Percentiles rank a stretch among this genome's conserved stretches.
Conservation (phyloP, 1,140 invertebrate species). For the Nasonia vitripennis region DNA sequence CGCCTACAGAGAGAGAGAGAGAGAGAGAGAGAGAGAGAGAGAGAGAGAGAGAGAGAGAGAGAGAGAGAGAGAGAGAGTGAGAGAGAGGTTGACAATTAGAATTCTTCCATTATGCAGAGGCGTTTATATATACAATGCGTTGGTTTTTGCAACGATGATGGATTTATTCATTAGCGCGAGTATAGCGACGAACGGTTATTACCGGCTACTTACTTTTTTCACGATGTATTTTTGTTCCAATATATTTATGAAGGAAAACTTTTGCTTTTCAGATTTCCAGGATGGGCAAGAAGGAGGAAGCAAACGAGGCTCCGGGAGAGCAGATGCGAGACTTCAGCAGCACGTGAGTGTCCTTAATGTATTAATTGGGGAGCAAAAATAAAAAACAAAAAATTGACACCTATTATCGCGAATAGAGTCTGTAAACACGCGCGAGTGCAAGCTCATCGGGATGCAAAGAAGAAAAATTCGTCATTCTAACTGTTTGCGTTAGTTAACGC, state of each 20-base stretch:
- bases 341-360: constrained; percentile 59
- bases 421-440: no score
- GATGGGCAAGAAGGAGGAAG: constrained; percentile 62
- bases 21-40: no score
- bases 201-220: neutral
- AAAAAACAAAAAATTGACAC: neutral
- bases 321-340: constrained; percentile 68
- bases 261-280: constrained; percentile 49
- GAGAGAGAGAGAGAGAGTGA: no score
- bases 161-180: neutral
- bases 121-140: neutral
- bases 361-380: neutral
- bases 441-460: no score
- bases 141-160: neutral
- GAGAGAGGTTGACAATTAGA: neutral
- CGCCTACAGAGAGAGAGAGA: no score
- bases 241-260: neutral
- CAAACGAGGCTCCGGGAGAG: constrained; percentile 52
- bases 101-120: neutral
- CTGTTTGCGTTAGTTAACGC: no score
- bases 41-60: no score
- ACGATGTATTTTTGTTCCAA: no score
- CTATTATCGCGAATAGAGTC: no score
- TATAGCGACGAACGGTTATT: no score
- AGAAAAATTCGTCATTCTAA: no score